Conservation (phyloP, 2,888 invertebrate genomes). For the Drosophila phalerata region DNA sequence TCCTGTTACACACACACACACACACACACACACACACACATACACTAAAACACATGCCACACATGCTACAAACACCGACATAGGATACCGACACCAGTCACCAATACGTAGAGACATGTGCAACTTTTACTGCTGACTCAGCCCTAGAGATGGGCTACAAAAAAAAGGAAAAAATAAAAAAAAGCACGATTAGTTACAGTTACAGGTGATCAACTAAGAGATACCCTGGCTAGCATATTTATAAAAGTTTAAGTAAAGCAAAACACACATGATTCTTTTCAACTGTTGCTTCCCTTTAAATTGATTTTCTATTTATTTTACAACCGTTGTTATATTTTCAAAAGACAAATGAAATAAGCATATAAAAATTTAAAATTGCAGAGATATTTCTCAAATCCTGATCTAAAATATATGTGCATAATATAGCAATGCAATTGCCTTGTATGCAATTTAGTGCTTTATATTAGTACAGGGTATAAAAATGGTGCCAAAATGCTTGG, state of each 20-base stretch:
- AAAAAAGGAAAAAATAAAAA: neutral
- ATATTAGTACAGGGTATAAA: conserved; percentile 27
- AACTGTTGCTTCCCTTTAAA: neutral
- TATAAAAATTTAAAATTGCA: neutral
- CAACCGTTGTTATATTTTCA: neutral
- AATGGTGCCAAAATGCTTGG: conserved; percentile 68
- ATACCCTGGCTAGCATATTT: neutral
- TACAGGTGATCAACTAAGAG: neutral
- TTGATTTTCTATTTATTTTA: neutral
- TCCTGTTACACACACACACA: conserved; percentile 57
- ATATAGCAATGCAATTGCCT: neutral
- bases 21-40: conserved; percentile 28
- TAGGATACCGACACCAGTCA: conserved; percentile 48
- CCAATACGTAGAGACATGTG: conserved; percentile 47
- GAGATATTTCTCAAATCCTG: neutral
- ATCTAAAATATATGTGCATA: neutral
- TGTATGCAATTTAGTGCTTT: neutral
- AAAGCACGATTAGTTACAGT: neutral
- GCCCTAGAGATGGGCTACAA: conserved; percentile 25
- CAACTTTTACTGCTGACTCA: conserved; percentile 76
- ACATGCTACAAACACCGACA: conserved; percentile 13
- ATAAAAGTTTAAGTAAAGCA: too few relatives aligned
- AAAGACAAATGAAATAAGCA: neutral
- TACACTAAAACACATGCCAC: conserved; percentile 34
- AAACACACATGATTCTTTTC: neutral